A percentile compares a stretch with the other conserved stretches of the same genome.
These are phyloP conservation scores for Dasyprocta punctata DNA, from an alignment of 2,113 vertebrate genomes.

Conservation along the genomic window DNA sequence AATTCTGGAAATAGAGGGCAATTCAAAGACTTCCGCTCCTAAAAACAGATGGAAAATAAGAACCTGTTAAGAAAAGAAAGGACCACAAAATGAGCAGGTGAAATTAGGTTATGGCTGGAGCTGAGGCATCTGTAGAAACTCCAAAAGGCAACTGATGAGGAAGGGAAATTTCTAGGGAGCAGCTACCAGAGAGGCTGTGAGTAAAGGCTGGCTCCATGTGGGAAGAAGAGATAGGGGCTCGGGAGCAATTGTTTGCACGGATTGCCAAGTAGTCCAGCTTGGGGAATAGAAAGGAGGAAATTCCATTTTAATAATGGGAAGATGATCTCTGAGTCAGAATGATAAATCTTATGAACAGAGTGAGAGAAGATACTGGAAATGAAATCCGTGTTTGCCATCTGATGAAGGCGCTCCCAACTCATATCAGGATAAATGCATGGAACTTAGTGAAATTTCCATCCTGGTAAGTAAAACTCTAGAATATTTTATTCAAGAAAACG, in stretches of 20 bases:
- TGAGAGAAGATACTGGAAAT: background rate
- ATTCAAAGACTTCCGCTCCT: background rate
- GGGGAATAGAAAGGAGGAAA: background rate
- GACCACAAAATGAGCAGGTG: background rate
- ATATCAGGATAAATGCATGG: background rate
- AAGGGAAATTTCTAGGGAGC: background rate
- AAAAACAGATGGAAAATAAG: background rate
- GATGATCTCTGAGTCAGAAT: background rate
- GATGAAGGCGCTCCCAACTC: background rate
- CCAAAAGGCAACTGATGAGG: background rate
- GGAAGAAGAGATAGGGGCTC: rapidly evolving
- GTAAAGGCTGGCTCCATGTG: background rate
- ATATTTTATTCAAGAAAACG: background rate
- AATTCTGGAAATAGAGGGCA: background rate
- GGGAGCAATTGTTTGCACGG: background rate
- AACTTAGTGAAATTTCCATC: background rate
- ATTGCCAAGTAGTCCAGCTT: background rate
- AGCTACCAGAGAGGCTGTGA: background rate
- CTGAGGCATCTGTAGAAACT: background rate
- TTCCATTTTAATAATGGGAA: background rate
- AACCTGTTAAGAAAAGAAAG: background rate
- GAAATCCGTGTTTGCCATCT: background rate
- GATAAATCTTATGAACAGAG: background rate
- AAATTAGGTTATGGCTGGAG: background rate
- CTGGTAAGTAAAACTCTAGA: background rate